phyloP scores from a whole-genome alignment of 2,797 vertebrate genomes.

The Aulostomus chinensis region DNA sequence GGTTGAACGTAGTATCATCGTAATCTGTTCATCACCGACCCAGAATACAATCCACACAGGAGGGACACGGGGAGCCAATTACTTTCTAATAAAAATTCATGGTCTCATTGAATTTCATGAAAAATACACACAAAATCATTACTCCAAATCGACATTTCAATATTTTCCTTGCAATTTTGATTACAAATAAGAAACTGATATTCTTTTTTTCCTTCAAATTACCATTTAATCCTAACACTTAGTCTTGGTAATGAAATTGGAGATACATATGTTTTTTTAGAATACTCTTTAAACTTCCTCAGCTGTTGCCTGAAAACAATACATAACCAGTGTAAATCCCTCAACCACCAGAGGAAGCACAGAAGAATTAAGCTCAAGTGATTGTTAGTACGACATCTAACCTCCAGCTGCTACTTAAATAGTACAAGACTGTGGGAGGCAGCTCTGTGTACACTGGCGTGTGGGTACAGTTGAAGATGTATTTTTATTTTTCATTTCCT shows the following conservation, averaged over 20 bases:
- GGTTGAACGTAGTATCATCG: no score
- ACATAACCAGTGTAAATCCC: neutral
- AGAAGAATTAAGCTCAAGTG: conserved; percentile 11
- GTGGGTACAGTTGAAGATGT: conserved; percentile 37
- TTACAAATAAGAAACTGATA: neutral
- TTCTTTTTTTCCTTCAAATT: neutral
- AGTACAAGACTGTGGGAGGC: conserved; percentile 37
- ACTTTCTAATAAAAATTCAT: no score
- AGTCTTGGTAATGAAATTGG: conserved; percentile 1
- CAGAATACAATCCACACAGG: no score
- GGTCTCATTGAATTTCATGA: no score
- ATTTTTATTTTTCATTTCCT: conserved; percentile 47
- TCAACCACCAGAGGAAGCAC: conserved; percentile 3
- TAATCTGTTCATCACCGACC: no score
- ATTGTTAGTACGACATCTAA: conserved; percentile 33
- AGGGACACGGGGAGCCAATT: no score
- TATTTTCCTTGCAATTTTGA: no score
- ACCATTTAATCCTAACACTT: no score
- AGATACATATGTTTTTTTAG: neutral
- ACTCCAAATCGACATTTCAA: no score
- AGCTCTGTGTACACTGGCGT: conserved; percentile 13
- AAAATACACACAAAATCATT: no score
- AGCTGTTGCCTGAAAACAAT: neutral
- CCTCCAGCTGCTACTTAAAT: conserved; percentile 44
- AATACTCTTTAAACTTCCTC: neutral